Evolutionary conservation across 2,797 vertebrate species (phyloP), one percentile per base, ranked within the genome.

Genomic region (Sciurus vulgaris): DNA sequence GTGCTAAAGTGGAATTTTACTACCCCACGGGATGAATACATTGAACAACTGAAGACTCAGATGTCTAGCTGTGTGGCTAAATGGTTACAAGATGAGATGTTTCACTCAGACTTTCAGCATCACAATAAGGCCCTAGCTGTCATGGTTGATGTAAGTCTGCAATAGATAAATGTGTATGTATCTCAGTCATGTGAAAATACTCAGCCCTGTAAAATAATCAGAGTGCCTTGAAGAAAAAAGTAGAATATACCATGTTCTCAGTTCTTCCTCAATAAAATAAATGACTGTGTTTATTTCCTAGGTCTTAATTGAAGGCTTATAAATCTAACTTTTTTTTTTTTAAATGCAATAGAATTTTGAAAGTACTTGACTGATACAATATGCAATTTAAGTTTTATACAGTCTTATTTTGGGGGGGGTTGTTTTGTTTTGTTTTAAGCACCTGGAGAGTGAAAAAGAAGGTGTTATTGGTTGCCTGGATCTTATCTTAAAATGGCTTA

Each of bases 1-100:
- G 99, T 99, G 74, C 98, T 99, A 54, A 99, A 99, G 96, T 99
- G 99, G 99, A 99, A 99, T 98, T 99, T 99, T 97, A 99, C 98
- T 61, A 99, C 99, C 59, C 99, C 99, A 15, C 99, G 99, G 85
- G 99, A 99, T 86, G 99, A 99, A 84, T 99, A 99, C 33, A 99
- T 99, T 92, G 99, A 99, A 94, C 99, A 99, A 97, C 98, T 99
- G 10, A 99, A 99, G 95, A 98, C 98, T 86, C 99, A 99, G 51
- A 99, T 99, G 99, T 99, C 99, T 44, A 98, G 98, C 83, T 99
- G 99, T 97, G 98, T 99, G 74, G 99, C 99, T 26, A 99, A 98
- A 96, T 99, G 99, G 99, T 98, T 99, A 5, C 99, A 99, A 97
- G 99, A 99, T 44, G 99, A 99, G 95, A 99, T 99, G 95, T 99